Conservation (phyloP, 2,888 invertebrate species). For the Sipha maydis region DNA sequence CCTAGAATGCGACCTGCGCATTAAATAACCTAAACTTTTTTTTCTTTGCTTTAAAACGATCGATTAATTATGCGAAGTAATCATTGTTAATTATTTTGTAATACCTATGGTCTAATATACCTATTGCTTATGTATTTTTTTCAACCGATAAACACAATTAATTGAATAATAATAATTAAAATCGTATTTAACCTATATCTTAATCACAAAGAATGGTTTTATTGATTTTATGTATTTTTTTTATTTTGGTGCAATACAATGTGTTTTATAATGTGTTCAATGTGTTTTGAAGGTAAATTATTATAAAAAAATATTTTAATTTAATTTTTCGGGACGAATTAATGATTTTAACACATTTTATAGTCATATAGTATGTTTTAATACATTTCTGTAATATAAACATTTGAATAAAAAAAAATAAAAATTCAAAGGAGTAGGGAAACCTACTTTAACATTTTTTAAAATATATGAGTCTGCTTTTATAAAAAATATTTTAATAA, state of each 20-base stretch:
- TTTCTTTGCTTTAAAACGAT: background rate
- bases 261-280: too few relatives aligned
- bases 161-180: background rate
- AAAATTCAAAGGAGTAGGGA: too few relatives aligned
- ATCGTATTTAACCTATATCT: background rate
- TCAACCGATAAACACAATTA: background rate
- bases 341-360: background rate
- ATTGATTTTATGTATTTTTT: background rate
- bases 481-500: too few relatives aligned
- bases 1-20: slow-evolving; percentile 10
- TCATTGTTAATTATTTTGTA: slow-evolving; percentile 28
- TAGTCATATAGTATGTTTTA: background rate
- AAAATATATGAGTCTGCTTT: too few relatives aligned
- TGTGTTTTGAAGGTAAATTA: too few relatives aligned
- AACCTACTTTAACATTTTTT: too few relatives aligned
- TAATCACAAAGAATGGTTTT: background rate
- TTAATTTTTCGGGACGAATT: background rate
- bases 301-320: background rate
- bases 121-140: background rate
- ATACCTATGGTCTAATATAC: background rate
- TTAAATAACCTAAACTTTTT: slow-evolving; percentile 14
- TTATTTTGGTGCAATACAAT: too few relatives aligned
- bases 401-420: too few relatives aligned
- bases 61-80: slow-evolving; percentile 16
- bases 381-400: too few relatives aligned